Conservation (phyloP, 2,888 invertebrate genomes). For the Limnephilus auricula region DNA sequence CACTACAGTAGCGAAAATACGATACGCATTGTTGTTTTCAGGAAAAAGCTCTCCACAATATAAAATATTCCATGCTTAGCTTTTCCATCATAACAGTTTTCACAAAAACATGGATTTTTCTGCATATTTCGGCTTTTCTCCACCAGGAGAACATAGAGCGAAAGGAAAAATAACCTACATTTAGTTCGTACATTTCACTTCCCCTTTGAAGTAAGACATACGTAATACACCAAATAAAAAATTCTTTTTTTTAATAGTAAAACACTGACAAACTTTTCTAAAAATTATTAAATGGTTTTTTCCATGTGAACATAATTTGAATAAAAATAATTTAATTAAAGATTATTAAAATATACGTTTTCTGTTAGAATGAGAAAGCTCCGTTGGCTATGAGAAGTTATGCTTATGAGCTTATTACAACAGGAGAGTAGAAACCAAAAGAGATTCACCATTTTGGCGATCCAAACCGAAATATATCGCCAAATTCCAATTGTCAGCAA, state of each 20-base stretch:
- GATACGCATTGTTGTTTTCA: conserved; percentile 28
- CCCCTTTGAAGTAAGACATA: background rate
- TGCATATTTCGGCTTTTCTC: conserved; percentile 73
- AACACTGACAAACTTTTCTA: background rate
- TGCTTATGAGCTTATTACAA: conserved; percentile 63
- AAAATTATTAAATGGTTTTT: too few species aligned
- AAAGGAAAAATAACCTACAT: conserved; percentile 43
- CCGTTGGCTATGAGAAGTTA: conserved; percentile 59
- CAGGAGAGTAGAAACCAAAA: conserved; percentile 57
- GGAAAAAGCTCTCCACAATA: conserved; percentile 45
- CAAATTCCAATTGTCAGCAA: background rate
- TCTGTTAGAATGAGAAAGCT: conserved; percentile 64
- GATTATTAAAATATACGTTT: background rate
- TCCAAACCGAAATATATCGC: background rate
- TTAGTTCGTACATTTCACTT: background rate
- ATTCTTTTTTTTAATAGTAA: background rate
- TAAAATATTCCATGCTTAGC: conserved; percentile 56
- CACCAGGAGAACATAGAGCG: conserved; percentile 69
- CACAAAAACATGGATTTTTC: conserved; percentile 75
- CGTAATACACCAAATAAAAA: background rate
- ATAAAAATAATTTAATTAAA: too few species aligned
- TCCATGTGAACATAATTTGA: too few species aligned
- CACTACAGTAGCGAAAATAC: conserved; percentile 32
- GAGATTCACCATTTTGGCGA: background rate
- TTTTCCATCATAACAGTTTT: conserved; percentile 68